Base-by-base conservation (phyloP, 2,797 vertebrate genomes). In the Denticeps clupeoides region DNA sequence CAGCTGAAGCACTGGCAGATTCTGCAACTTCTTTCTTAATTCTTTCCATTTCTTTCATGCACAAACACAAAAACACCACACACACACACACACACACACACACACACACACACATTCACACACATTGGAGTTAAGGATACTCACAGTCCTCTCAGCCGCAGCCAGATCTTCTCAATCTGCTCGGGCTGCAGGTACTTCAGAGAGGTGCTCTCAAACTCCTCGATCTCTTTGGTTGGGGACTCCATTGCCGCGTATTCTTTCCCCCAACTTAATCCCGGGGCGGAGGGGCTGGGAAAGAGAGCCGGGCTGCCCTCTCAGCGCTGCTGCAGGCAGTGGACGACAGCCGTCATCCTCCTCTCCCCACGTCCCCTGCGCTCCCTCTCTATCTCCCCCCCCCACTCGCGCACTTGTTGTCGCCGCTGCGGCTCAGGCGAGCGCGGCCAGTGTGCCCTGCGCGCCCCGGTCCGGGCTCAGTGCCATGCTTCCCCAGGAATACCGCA, bases 81-180 rank as follows among this genome's bases (percentile, higher is more conserved):
- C 33, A 29, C 18, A 41, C 23, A 9, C 24, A 44, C 13, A 24
- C 4, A 13, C 15, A 41, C 10, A 49, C 37, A 50, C 21, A 58
- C 24, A 50, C 29, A 41, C 15, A 48, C 40, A 52, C 10, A 52
- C 5, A 56, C 33, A 49, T n/a, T 26, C 43, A 60, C 52, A 54
- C 18, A 43, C 19, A 45, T 21, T 28, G 23, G 32, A 5, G 8
- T 9, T 3, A 18, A 3, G 13, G 6, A 15, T 82, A 97, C 94
- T 97, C 77, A 98, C 93, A 98, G 83, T 81, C 93, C 91, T 49
- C 93, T 85, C 58, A 98, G 93, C 49, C 93, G 78, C 54, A 98
- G 90, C 93, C 94, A 98, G 73, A 98, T 98, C 80, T 98, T 98
- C 82, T 98, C 94, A 40, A 97, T 97, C 73, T 98, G 94, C 52